Conservation (phyloP, 2,888 invertebrate genomes). For the Colletes collaris region DNA sequence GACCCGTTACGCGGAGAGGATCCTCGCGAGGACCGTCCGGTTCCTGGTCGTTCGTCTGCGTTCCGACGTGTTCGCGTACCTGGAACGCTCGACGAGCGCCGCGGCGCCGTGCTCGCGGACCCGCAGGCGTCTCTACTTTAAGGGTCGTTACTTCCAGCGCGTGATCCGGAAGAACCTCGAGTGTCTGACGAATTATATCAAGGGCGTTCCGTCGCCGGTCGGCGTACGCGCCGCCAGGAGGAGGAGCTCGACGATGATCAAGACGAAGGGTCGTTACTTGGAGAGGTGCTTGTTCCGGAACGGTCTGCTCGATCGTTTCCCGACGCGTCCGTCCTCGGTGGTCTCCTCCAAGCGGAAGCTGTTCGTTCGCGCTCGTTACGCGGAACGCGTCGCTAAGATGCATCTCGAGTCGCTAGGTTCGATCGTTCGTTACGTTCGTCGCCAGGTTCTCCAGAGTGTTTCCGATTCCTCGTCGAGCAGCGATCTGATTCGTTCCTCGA, state of each 20-base stretch:
- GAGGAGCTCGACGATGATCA: constrained; percentile 33
- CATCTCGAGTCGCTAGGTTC: constrained; percentile 54
- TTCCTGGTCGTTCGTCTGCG: constrained; percentile 32
- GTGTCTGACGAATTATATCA: constrained; percentile 30
- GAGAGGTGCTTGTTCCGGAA: constrained; percentile 40
- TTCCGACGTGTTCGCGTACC: constrained; percentile 6
- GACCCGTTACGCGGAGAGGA: constrained; percentile 57
- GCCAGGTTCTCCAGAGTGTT: constrained; percentile 37
- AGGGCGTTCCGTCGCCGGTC: not conserved
- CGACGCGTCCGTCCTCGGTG: not conserved
- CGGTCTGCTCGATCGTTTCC: not conserved
- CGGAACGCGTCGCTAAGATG: constrained; percentile 58
- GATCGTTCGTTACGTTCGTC: constrained; percentile 29
- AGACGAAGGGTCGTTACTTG: constrained; percentile 56
- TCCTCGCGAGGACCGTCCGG: constrained; percentile 35
- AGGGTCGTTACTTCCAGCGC: constrained; percentile 53
- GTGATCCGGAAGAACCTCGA: constrained; percentile 39
- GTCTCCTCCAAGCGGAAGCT: constrained; percentile 35
- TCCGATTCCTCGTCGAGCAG: constrained; percentile 20
- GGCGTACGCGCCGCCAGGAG: not conserved
- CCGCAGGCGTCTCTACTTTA: constrained; percentile 44
- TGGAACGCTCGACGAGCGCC: constrained; percentile 2
- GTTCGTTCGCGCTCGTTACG: constrained; percentile 58
- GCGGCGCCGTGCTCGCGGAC: not conserved
- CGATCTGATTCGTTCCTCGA: constrained; percentile 56